Conservation (phyloP, 2,113 vertebrate genomes). For the Catharus minimus region DNA sequence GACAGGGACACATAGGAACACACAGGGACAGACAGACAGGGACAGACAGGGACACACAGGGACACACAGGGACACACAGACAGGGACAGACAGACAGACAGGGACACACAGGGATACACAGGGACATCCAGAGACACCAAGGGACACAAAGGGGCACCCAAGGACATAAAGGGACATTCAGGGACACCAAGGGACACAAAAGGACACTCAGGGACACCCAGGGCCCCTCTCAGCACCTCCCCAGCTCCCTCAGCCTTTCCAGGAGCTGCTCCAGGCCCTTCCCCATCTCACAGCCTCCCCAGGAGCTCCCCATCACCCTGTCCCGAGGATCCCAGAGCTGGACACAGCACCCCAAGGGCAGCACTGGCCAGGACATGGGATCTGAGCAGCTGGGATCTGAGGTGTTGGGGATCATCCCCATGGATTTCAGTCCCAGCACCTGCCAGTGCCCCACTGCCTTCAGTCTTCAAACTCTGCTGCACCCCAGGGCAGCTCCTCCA, state of each 20-base stretch:
- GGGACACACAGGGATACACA: not conserved
- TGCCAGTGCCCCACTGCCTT: fast-evolving
- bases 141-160: too few relatives aligned
- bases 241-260: not conserved
- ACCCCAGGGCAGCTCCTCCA: not conserved
- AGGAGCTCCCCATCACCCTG: not conserved
- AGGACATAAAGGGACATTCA: not conserved
- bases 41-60: too few relatives aligned
- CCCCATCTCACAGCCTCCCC: fast-evolving
- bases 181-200: not conserved
- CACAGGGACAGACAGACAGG: too few relatives aligned
- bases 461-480: not conserved
- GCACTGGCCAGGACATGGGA: not conserved
- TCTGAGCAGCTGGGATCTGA: not conserved
- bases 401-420: not conserved
- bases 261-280: not conserved
- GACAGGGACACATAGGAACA: too few relatives aligned
- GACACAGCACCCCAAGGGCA: not conserved
- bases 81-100: not conserved
- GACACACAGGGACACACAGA: too few relatives aligned
- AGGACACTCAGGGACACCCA: not conserved
- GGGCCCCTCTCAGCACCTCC: not conserved
- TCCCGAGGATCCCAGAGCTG: not conserved
- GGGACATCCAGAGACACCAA: too few relatives aligned
- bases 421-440: not conserved